phyloP scores from a whole-genome alignment of 2,797 vertebrate genomes.

The Nothura maculosa region DNA sequence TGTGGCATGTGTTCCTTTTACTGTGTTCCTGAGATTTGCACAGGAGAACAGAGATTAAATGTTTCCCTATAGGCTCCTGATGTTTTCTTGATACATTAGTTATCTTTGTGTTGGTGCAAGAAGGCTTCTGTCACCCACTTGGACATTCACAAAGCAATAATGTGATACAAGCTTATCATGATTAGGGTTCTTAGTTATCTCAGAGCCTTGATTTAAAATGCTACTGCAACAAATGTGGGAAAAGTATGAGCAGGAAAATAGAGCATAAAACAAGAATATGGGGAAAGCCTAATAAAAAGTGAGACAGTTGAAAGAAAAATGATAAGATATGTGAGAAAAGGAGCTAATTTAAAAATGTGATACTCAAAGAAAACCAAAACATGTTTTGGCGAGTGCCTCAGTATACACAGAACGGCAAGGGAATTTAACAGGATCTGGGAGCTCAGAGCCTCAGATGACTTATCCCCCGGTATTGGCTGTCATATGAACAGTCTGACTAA shows the following conservation, averaged over 20 bases:
- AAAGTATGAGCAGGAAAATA: neutral
- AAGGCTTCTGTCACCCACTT: neutral
- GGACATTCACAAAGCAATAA: neutral
- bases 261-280: neutral
- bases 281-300: neutral
- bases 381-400: neutral
- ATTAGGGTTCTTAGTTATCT: neutral
- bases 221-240: neutral
- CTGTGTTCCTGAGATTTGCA: constrained; percentile 14
- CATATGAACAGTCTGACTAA: accelerated
- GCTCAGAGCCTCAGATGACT: neutral
- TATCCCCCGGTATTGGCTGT: neutral
- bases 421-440: neutral
- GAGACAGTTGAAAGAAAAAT: neutral
- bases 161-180: neutral
- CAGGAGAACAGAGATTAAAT: constrained; percentile 28
- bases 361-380: neutral
- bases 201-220: neutral
- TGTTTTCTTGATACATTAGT: neutral
- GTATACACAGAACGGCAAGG: accelerated
- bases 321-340: neutral
- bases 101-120: neutral
- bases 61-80: neutral
- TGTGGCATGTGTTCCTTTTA: constrained; percentile 21
- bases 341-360: neutral